These are phyloP conservation scores for Hybos culiciformis DNA, from an alignment of 2,888 invertebrate species.

Conservation along the genomic window DNA sequence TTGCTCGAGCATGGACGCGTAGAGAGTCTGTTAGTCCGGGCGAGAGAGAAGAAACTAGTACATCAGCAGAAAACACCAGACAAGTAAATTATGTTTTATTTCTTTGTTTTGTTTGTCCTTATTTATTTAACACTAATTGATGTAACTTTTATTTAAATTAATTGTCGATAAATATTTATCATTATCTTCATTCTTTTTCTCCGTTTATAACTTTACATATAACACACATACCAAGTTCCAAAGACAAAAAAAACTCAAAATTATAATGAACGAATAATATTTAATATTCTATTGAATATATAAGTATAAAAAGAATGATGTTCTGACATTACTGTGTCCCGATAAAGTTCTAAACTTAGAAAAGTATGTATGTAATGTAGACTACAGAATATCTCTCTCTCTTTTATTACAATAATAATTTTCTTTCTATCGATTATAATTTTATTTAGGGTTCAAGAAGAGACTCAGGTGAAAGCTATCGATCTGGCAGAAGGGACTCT, in stretches of 20 bases:
- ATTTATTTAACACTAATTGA: slow-evolving; percentile 15
- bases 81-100: slow-evolving; percentile 14
- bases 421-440: background rate
- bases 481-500: slow-evolving; percentile 57
- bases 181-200: too few species aligned
- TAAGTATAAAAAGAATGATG: too few species aligned
- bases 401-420: too few species aligned
- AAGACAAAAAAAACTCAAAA: too few species aligned
- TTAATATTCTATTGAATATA: too few species aligned
- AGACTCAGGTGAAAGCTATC: slow-evolving; percentile 54
- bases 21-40: slow-evolving; percentile 42
- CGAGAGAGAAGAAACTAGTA: slow-evolving; percentile 21
- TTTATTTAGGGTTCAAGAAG: slow-evolving; percentile 35
- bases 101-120: slow-evolving; percentile 18
- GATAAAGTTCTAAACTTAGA: too few species aligned
- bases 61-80: slow-evolving; percentile 16
- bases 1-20: slow-evolving; percentile 56
- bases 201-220: too few species aligned
- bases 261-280: too few species aligned
- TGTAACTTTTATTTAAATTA: slow-evolving; percentile 10
- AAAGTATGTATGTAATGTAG: too few species aligned
- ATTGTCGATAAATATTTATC: background rate
- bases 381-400: too few species aligned
- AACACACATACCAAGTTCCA: too few species aligned
- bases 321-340: too few species aligned